phyloP scores from a whole-genome alignment of 2,797 vertebrate species.

The Numenius phaeopus region DNA sequence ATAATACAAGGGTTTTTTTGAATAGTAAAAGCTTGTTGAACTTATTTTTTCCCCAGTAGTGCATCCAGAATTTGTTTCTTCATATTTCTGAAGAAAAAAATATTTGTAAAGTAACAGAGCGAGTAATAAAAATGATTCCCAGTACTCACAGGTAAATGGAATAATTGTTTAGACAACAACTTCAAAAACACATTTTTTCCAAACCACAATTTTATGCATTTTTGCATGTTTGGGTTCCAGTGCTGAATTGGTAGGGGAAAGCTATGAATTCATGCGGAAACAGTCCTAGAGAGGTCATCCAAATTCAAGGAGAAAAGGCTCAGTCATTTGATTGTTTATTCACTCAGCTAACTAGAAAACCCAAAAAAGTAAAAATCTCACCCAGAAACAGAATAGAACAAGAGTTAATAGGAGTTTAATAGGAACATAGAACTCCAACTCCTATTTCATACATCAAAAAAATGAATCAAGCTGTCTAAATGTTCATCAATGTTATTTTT shows the following conservation, averaged over 20 bases:
- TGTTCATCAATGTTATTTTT: background rate
- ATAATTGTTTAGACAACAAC: background rate
- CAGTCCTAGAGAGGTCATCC: background rate
- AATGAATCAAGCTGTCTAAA: background rate
- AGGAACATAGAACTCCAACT: background rate
- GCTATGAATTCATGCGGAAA: background rate
- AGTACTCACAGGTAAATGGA: background rate
- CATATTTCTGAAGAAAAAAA: background rate
- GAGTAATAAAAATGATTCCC: background rate
- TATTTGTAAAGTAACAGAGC: background rate
- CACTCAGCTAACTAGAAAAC: background rate
- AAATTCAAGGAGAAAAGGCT: background rate
- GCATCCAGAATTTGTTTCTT: background rate
- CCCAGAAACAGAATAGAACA: background rate
- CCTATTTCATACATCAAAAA: background rate
- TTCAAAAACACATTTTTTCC: background rate
- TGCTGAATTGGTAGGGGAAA: background rate
- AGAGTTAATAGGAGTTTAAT: background rate
- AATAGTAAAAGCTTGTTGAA: background rate
- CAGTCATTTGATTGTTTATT: background rate
- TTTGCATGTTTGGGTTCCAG: background rate
- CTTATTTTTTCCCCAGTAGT: background rate
- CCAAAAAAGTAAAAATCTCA: background rate
- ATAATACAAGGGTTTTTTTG: background rate
- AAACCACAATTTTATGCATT: background rate